Percentiles rank a stretch among this genome's conserved stretches.
These are phyloP conservation scores for Bombus terrestris DNA, from an alignment of 1,140 invertebrate genomes.

Conservation along the genomic window DNA sequence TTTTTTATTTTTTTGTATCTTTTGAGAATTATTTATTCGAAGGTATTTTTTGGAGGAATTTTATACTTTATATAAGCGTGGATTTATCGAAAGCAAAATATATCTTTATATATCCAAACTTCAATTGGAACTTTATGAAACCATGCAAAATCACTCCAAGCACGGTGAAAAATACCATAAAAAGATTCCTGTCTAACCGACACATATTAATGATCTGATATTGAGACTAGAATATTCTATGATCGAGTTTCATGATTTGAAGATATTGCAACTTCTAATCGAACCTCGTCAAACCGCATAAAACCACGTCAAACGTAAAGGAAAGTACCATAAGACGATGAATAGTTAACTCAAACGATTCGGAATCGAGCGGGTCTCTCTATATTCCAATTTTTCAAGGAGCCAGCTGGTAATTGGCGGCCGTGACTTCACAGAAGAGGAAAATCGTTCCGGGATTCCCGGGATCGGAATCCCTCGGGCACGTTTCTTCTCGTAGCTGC, in stretches of 20 bases:
- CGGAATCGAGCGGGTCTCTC: not conserved
- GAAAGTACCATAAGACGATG: not conserved
- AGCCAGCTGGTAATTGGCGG: conserved; percentile 18
- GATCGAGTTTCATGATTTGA: not conserved
- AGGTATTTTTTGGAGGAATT: too few species aligned
- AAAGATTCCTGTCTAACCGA: too few species aligned
- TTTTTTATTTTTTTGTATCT: too few species aligned
- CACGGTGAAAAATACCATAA: too few species aligned
- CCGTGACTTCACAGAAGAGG: not conserved
- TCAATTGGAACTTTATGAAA: too few species aligned
- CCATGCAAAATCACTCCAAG: rapidly evolving
- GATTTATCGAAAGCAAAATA: too few species aligned
- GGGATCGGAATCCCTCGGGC: conserved; percentile 21
- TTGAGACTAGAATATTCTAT: not conserved
- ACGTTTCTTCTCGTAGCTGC: conserved; percentile 12
- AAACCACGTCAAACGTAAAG: not conserved
- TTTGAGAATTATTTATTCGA: too few species aligned
- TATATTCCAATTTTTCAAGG: not conserved
- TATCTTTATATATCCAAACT: too few species aligned
- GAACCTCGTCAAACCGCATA: not conserved
- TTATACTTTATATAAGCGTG: too few species aligned
- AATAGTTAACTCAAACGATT: too few species aligned
- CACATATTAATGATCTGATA: too few species aligned
- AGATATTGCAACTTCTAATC: not conserved
- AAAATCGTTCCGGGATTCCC: not conserved